Conservation (phyloP, 2,113 vertebrate species). For the Sander lucioperca region DNA sequence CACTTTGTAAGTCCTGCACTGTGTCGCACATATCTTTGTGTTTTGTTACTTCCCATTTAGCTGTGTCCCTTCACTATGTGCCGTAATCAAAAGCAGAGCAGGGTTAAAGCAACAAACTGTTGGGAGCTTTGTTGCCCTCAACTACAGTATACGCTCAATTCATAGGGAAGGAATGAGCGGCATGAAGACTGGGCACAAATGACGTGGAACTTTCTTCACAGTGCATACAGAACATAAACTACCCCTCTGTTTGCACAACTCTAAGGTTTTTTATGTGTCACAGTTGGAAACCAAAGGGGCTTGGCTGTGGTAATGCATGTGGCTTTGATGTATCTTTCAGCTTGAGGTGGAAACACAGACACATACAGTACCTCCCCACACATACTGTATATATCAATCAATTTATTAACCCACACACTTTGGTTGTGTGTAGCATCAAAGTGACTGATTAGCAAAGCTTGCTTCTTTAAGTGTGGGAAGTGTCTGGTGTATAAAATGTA, state of each 20-base stretch:
- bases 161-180: conserved; percentile 15
- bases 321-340: conserved; percentile 43
- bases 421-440: conserved; percentile 33
- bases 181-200: conserved; percentile 9
- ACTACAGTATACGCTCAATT: background rate
- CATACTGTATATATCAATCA: conserved; percentile 14
- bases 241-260: conserved; percentile 12
- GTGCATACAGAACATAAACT: conserved; percentile 8
- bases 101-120: conserved; percentile 10
- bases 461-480: conserved; percentile 25
- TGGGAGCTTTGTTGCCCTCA: conserved; percentile 2
- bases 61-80: background rate
- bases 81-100: conserved; percentile 18
- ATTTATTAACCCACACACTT: conserved; percentile 37
- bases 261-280: conserved; percentile 5
- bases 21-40: conserved; percentile 19
- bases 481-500: background rate
- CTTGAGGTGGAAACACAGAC: conserved; percentile 26
- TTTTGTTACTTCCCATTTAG: conserved; percentile 17
- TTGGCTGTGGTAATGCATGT: conserved; percentile 1
- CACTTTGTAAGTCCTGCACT: conserved; percentile 16
- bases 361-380: background rate
- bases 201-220: conserved; percentile 13
- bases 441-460: conserved; percentile 32
- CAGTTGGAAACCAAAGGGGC: conserved; percentile 8